Base-by-base conservation (phyloP, 2,888 invertebrate genomes). In the Athrips mouffetella region DNA sequence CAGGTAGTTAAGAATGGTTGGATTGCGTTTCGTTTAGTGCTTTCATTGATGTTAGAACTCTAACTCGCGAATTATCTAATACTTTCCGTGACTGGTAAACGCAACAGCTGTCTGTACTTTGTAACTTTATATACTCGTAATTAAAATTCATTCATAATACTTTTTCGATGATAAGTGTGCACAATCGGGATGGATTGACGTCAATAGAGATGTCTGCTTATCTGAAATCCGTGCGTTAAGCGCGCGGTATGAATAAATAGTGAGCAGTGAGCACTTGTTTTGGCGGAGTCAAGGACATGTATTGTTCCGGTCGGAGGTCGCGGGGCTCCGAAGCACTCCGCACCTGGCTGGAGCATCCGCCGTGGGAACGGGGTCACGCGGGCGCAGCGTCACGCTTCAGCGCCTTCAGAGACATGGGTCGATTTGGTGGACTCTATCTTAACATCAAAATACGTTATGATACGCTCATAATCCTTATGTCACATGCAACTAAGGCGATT, bases 311-410 rank as follows among this genome's bases (percentile, higher is more conserved):
- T 35, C 55, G 52, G 67, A 73, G 76, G 77, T 79, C 80, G 76
- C 56, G 35, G 49, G n/a, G 45, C n/a, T n/a, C n/a, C n/a, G n/a
- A n/a, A n/a, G n/a, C n/a, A 15, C 31, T 48, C 53, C 65, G 66
- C 65, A 68, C 65, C 50, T 35, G 35, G 35, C 45, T 20, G 51
- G 29, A 59, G 65, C 63, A 51, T 53, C 47, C 47, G 53, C 53
- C 85, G 87, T 88, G 87, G 73, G 86, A 88, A 88, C 76, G 78
- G 65, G 86, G 87, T 83, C 83, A 86, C 63, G 79, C 82, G 78
- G 81, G 67, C 82, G 80, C 68, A 63, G 60, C 71, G 82, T 76
- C 75, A 62, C 84, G 86, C 84, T 69, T 76, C 75, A 80, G 53
- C 73, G 79, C 53, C 60, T 64, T 62, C 76, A 53, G 53, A 56